A percentile compares a stretch with the other conserved stretches of the same genome.
phyloP scores from a whole-genome alignment of 2,797 vertebrate genomes.

The Halcyon chelicuti region DNA sequence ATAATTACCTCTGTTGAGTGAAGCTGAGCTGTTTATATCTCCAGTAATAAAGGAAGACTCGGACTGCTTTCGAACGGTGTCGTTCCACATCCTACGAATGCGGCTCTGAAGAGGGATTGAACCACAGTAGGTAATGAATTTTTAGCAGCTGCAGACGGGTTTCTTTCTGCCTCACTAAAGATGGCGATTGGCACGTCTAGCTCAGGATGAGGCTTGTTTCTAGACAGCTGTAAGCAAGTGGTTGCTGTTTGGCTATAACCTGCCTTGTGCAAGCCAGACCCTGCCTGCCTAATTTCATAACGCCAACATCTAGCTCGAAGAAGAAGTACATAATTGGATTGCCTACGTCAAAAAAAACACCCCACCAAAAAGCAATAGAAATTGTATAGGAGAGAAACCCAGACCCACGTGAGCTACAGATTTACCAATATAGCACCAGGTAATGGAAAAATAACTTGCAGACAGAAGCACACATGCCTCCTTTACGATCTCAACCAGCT shows the following conservation, averaged over 20 bases:
- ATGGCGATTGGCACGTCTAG: not conserved
- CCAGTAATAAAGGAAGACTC: constrained; percentile 99
- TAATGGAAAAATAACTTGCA: not conserved
- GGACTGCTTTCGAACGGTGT: constrained; percentile 98
- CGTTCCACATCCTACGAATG: constrained; percentile 99
- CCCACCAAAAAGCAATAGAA: not conserved
- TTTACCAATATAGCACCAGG: not conserved
- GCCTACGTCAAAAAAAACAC: not conserved
- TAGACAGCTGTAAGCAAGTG: not conserved
- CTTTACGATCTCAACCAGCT: not conserved
- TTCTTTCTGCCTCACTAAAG: constrained; percentile 45
- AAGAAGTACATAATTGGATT: not conserved
- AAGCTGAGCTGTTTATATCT: constrained; percentile 98
- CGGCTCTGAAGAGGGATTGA: constrained; percentile 87
- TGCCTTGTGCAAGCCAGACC: not conserved
- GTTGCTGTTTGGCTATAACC: not conserved
- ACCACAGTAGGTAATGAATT: constrained; percentile 42
- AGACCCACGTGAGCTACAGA: not conserved
- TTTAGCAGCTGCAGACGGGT: constrained; percentile 23
- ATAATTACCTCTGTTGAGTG: constrained; percentile 98
- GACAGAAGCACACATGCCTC: not conserved
- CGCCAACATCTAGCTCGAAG: not conserved
- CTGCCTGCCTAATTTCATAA: not conserved
- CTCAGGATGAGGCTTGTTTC: not conserved
- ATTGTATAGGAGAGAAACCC: not conserved